phyloP scores from a whole-genome alignment of 2,888 invertebrate species.

The Idaea aversata region DNA sequence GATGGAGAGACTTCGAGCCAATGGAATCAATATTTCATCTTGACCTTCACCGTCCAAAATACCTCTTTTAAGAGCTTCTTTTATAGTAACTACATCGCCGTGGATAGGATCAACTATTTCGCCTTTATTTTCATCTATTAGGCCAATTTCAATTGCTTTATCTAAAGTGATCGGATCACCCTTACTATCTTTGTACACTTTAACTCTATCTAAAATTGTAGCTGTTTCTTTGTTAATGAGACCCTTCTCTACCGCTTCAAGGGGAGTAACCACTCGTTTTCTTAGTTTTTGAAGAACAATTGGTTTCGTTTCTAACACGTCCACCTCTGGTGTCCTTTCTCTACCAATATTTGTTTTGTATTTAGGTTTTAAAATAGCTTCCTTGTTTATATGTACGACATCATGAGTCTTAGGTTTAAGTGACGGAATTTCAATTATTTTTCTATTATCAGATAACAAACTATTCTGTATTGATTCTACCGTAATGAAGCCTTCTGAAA shows the following conservation, averaged over 20 bases:
- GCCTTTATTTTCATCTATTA: slow-evolving; percentile 87
- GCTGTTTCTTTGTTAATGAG: slow-evolving; percentile 89
- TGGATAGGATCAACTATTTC: slow-evolving; percentile 91
- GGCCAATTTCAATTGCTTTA: slow-evolving; percentile 86
- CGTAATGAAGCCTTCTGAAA: slow-evolving; percentile 78
- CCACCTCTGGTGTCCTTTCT: slow-evolving; percentile 78
- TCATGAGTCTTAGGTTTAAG: slow-evolving; percentile 59
- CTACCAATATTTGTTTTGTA: slow-evolving; percentile 83
- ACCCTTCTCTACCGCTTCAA: slow-evolving; percentile 88
- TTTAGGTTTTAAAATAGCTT: slow-evolving; percentile 82
- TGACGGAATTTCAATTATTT: slow-evolving; percentile 36
- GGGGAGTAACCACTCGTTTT: slow-evolving; percentile 86
- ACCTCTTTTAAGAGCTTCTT: slow-evolving; percentile 91
- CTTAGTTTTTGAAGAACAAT: slow-evolving; percentile 88
- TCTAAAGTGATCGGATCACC: slow-evolving; percentile 85
- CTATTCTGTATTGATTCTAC: slow-evolving; percentile 75
- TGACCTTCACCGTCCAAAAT: slow-evolving; percentile 88
- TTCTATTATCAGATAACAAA: slow-evolving; percentile 59
- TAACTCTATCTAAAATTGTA: slow-evolving; percentile 82
- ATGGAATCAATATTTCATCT: slow-evolving; percentile 88
- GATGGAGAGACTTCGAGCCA: slow-evolving; percentile 89
- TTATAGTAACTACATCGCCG: slow-evolving; percentile 88
- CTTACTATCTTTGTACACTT: slow-evolving; percentile 77
- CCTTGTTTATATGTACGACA: slow-evolving; percentile 80
- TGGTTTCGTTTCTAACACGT: slow-evolving; percentile 83